Base-by-base conservation (phyloP, 2,888 invertebrate genomes). In the Brenthis daphne region DNA sequence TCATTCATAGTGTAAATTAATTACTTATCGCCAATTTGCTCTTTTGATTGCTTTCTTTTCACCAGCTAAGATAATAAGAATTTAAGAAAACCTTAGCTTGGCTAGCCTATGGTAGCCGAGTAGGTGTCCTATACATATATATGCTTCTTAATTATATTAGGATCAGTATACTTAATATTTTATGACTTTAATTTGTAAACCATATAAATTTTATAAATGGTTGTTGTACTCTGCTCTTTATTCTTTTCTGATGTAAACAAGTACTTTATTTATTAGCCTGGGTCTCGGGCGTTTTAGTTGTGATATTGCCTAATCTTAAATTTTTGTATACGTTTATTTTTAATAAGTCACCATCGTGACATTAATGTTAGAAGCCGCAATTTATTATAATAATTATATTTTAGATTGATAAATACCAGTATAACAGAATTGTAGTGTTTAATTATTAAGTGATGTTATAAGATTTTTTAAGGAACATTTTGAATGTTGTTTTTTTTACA, bases 261-360 rank as follows among this genome's bases (percentile, higher is more conserved):
- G 55, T 71, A 68, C 67, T 71, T 70, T 74, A 75, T 75, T 75
- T 75, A 75, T 74, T 74, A 47, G 81, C 87, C 87, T 86, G 81
- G 60, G 58, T 61, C 76, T 74, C 85, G 81, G 90, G 87, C 77
- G 79, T 82, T 90, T 92, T 88, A 90, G 92, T 92, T 92, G 92
- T 92, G 92, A 92, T 92, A 92, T 92, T 87, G 89, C 83, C 83
- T 89, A 89, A 88, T 87, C 79, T 89, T 83, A 89, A 87, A 82
- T 83, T 88, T 89, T 89, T 86, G 92, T 92, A 92, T 92, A 92
- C 92, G 92, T 92, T 92, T 89, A 88, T 83, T 89, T 20, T 89
- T 86, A 86, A 79, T 73, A 71, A 81, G 91, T 92, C 90, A 85
- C 82, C 70, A 65, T 65, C 75, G 86, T 90, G 92, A 91, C 90